A percentile compares a stretch with the other conserved stretches of the same genome.
These are phyloP conservation scores for Arrhopalites spinosus DNA, from an alignment of 2,888 invertebrate genomes.

Conservation along the genomic window DNA sequence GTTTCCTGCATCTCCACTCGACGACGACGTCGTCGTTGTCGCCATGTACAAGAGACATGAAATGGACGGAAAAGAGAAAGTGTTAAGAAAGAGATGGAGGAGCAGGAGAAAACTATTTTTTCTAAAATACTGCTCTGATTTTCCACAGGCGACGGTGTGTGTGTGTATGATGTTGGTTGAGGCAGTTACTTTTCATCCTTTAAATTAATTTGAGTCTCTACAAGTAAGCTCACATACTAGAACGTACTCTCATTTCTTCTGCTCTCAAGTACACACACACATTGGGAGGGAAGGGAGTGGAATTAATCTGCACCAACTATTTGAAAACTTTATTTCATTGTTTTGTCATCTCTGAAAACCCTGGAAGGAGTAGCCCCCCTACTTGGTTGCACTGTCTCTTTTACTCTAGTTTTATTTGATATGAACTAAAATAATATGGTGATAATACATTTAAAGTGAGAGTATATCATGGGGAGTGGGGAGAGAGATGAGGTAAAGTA, in stretches of 20 bases:
- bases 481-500: neutral
- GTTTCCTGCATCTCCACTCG: neutral
- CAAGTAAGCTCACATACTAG: too few species aligned
- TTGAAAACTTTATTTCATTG: conserved; percentile 3
- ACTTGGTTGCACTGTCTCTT: too few species aligned
- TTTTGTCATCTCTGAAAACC: neutral
- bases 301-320: neutral
- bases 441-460: neutral
- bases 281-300: neutral
- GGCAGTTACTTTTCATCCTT: neutral
- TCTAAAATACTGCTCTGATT: neutral
- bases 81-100: neutral
- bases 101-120: neutral
- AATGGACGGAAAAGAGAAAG: too few species aligned
- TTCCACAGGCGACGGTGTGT: neutral
- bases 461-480: neutral
- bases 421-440: neutral
- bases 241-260: too few species aligned
- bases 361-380: too few species aligned
- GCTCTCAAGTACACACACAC: too few species aligned
- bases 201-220: conserved; percentile 11
- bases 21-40: too few species aligned
- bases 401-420: neutral
- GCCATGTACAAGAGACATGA: too few species aligned
- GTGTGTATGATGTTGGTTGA: neutral